Percentiles rank a stretch among this genome's conserved stretches.
phyloP scores from a whole-genome alignment of 2,797 vertebrate genomes.

The Moxostoma hubbsi region DNA sequence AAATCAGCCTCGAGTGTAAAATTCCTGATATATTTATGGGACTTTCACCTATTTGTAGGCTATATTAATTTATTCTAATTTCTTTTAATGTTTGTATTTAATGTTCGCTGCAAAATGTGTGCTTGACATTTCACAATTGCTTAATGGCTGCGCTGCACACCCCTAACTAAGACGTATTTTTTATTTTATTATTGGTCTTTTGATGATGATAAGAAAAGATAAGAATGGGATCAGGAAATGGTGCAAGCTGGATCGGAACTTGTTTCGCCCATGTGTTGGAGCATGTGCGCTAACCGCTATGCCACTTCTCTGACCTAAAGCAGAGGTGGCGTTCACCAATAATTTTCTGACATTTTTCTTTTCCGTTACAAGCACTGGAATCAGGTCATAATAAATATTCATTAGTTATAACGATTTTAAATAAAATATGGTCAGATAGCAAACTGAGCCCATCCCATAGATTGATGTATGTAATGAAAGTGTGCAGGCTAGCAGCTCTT shows the following conservation, averaged over 20 bases:
- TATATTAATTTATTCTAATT: too few relatives aligned
- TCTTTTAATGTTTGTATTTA: too few relatives aligned
- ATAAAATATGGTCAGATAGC: slow-evolving; percentile 16
- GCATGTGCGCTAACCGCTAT: background rate
- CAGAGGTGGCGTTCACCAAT: background rate
- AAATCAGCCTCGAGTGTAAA: too few relatives aligned
- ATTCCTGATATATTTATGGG: too few relatives aligned
- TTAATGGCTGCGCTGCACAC: too few relatives aligned
- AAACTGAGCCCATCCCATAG: slow-evolving; percentile 17
- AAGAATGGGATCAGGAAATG: background rate
- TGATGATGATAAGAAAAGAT: background rate
- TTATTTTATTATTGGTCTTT: background rate
- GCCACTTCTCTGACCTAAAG: background rate
- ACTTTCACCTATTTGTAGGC: too few relatives aligned
- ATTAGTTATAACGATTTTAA: slow-evolving; percentile 23
- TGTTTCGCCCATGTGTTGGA: background rate
- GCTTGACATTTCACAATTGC: too few relatives aligned
- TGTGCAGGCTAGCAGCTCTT: slow-evolving; percentile 28
- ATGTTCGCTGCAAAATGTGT: too few relatives aligned
- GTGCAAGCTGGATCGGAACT: background rate
- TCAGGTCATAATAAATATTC: slow-evolving; percentile 10
- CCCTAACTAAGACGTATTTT: background rate
- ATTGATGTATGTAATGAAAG: slow-evolving; percentile 34
- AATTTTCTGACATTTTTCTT: too few relatives aligned
- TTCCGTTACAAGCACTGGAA: too few relatives aligned